phyloP scores from a whole-genome alignment of 53 echinoderm and acorn worm species.

The Stichopus horrens region DNA sequence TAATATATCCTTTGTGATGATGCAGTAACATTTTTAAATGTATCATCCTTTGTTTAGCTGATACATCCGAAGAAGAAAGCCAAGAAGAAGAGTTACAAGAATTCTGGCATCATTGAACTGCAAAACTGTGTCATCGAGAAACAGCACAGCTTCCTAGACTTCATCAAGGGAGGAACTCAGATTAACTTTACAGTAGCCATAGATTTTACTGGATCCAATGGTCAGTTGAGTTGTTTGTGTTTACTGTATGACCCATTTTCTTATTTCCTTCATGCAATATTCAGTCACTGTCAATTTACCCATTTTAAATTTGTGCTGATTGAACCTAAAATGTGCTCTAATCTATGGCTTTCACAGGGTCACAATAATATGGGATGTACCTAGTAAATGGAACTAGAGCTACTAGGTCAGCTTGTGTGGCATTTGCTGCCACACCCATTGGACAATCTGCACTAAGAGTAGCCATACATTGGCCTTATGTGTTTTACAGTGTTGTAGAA shows the following conservation, averaged over 20 bases:
- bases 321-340: too few species aligned
- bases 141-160: conserved; percentile 85
- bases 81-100: conserved; percentile 96
- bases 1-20: too few species aligned
- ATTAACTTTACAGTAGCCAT: conserved; percentile 98
- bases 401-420: too few species aligned
- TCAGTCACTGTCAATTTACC: neutral
- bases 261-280: neutral
- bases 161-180: conserved; percentile 93
- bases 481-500: too few species aligned
- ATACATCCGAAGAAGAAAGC: conserved; percentile 88
- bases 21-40: too few species aligned
- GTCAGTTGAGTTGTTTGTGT: conserved; percentile 50
- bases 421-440: too few species aligned
- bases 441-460: too few species aligned
- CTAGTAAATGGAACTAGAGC: too few species aligned
- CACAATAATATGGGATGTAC: too few species aligned
- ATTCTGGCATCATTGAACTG: conserved; percentile 90
- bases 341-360: too few species aligned
- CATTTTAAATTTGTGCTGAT: too few species aligned
- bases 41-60: conserved; percentile 48
- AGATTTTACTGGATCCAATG: conserved; percentile 98
- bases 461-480: too few species aligned
- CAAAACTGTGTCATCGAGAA: conserved; percentile 67
- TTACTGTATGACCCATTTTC: neutral